phyloP scores from a whole-genome alignment of 2,888 invertebrate species.

The Drosophila lutescens region DNA sequence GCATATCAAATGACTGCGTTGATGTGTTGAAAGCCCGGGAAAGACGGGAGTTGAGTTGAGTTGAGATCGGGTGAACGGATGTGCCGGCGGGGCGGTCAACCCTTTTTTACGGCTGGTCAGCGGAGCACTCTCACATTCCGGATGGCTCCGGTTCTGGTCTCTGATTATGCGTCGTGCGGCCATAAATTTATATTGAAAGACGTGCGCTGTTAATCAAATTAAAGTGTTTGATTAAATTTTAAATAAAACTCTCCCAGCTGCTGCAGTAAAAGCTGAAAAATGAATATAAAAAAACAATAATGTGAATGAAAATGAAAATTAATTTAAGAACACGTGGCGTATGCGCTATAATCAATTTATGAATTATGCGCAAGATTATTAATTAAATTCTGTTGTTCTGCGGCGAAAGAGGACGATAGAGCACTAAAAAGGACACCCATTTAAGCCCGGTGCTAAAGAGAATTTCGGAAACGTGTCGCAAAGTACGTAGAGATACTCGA shows the following conservation, averaged over 20 bases:
- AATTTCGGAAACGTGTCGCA: slow-evolving; percentile 72
- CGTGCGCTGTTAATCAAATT: slow-evolving; percentile 80
- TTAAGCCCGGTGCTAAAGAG: slow-evolving; percentile 29
- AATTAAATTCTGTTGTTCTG: slow-evolving; percentile 43
- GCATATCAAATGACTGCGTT: slow-evolving; percentile 77
- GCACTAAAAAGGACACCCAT: slow-evolving; percentile 15
- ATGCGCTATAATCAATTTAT: slow-evolving; percentile 67
- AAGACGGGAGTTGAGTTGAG: slow-evolving; percentile 40
- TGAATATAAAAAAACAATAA: slow-evolving; percentile 29
- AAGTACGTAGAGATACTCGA: slow-evolving; percentile 57
- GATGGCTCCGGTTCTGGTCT: slow-evolving; percentile 26
- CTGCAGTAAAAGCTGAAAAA: slow-evolving; percentile 38
- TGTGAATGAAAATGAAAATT: slow-evolving; percentile 32
- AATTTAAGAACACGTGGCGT: slow-evolving; percentile 67
- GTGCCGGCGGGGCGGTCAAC: slow-evolving; percentile 55
- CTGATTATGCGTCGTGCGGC: slow-evolving; percentile 74
- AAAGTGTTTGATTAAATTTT: slow-evolving; percentile 79
- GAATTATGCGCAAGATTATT: slow-evolving; percentile 44
- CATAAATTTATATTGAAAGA: slow-evolving; percentile 81
- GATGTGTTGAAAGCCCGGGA: slow-evolving; percentile 74
- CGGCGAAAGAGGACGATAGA: slow-evolving; percentile 9
- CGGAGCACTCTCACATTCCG: slow-evolving; percentile 18
- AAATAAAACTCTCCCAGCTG: slow-evolving; percentile 45
- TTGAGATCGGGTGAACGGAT: slow-evolving; percentile 29
- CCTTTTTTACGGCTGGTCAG: slow-evolving; percentile 77